Conservation (phyloP, 2,113 vertebrate genomes). For the Brienomyrus longianalis region DNA sequence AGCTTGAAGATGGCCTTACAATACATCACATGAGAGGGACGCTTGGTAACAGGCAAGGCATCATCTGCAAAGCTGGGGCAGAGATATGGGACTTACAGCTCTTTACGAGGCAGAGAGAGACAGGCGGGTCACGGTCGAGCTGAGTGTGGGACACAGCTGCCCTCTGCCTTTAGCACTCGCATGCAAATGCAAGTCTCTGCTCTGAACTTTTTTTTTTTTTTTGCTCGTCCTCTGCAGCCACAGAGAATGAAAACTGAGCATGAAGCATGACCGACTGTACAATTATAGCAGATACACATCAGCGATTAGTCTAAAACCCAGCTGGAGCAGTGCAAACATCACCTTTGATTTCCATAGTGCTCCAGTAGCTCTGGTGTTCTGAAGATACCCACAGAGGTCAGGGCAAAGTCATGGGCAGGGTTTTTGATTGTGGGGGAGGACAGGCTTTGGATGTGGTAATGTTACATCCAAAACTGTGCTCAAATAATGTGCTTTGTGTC, state of each 20-base stretch:
- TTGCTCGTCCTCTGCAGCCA: not conserved
- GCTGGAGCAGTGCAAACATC: conserved; percentile 14
- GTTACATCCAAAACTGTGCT: not conserved
- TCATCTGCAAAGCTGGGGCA: not conserved
- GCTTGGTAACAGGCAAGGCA: not conserved
- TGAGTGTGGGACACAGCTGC: not conserved
- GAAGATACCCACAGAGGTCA: not conserved
- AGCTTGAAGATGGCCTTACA: not conserved
- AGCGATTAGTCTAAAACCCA: not conserved
- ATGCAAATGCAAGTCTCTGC: conserved; percentile 18
- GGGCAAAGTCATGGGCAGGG: not conserved
- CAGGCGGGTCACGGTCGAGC: not conserved
- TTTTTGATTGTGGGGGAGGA: not conserved
- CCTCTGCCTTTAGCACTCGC: not conserved
- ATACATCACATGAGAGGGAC: not conserved
- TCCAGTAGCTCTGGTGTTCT: not conserved
- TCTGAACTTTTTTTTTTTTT: not conserved
- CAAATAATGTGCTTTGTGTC: not conserved
- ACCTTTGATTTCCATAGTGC: conserved; percentile 23
- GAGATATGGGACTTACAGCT: not conserved
- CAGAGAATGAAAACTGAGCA: conserved; percentile 2
- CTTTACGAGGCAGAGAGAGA: not conserved
- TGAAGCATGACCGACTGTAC: conserved; percentile 18
- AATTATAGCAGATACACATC: conserved; percentile 24
- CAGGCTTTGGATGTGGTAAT: not conserved